Evolutionary conservation across 2,797 vertebrate species (phyloP), one percentile per base, ranked within the genome.

Genomic region (Pseudomugil tenellus): DNA sequence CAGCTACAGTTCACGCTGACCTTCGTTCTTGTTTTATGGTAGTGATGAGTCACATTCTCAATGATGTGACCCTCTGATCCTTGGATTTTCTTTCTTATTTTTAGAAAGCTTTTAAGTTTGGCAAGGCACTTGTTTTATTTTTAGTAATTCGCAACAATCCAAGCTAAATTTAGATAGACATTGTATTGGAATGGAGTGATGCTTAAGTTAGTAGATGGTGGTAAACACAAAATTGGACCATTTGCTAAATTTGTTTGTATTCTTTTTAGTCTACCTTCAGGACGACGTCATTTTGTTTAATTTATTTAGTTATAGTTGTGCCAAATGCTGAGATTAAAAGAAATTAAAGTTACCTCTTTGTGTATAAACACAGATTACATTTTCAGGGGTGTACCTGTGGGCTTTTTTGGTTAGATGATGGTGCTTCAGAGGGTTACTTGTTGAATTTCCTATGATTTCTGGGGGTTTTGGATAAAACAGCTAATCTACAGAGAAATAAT

Each of bases 11-110:
- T 61, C 56, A 35, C 59, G 0, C 17, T 62, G 65, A 75, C 65
- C 68, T 68, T 74, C 74, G 59, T 63, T 57, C 59, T 52, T 29
- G 39, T 63, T 83, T 64, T 63, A 66, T 51, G 28, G 58, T 63
- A 35, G 31, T 55, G 57, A 56, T 28, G 3, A 69, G 48, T 48
- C 53, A 49, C 37, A 54, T 41, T 69, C 53, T 55, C 46, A 69
- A 11, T 32, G 2, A 61, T 51, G 49, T 32, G 34, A 46, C 58
- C 32, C 52, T 49, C 58, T 62, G 41, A 29, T 48, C 67, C 35
- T 41, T 10, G 23, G 29, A 37, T 70, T 49, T 13, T 13, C 21
- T 6, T 37, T 62, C 58, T 63, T 58, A 7, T 55, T 67, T 70
- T 51, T n/a, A 58, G 46, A 62, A 53, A 29, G 13, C 0, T 37